Base-by-base conservation (phyloP, 2,113 vertebrate genomes). In the Rhabdornis inornatus region DNA sequence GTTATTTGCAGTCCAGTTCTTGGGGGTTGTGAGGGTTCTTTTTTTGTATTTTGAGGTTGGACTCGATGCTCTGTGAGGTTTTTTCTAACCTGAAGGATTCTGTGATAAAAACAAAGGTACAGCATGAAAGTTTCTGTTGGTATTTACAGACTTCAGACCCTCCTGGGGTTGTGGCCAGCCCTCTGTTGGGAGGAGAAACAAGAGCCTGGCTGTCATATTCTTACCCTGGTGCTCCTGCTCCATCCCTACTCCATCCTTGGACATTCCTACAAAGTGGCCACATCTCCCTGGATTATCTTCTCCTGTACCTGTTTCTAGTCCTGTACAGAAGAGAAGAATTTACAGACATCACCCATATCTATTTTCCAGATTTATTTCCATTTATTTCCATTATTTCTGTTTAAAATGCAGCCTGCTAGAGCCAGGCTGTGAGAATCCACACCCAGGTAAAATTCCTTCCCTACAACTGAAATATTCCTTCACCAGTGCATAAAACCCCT, bases 301-400 rank as follows among this genome's bases (percentile, higher is more conserved):
- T 49, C 14, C 27, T 35, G 2, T 20, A 5, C 22, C 28, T 31
- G 14, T 23, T 71, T 10, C 44, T 35, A 13, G 9, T 49, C 24
- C 27, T 64, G 9, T 7, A 3, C 4, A 19, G 28, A 27, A 9
- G 61, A 77, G 10, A 20, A 11, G 9, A 18, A 60, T 31, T 15
- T 31, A 35, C 12, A 8, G 55, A 15, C 13, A 8, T 17, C 11
- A 24, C 5, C 16, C 9, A 2, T 1, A 4, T 0, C 9, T 44
- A 0, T 22, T 76, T 30, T 15, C 7, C 9, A 21, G 19, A 15
- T n/a, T 44, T 44, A n/a, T 56, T 68, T 68, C 23, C 17, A 12
- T 25, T 27, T 44, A 9, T 72, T 68, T 25, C 23, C 31, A 27
- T 33, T 27, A 56, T 44, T 74, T 65, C 13, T 23, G 15, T 15